Conservation (phyloP, 23 tunicate species). For the Ciona savignyi region DNA sequence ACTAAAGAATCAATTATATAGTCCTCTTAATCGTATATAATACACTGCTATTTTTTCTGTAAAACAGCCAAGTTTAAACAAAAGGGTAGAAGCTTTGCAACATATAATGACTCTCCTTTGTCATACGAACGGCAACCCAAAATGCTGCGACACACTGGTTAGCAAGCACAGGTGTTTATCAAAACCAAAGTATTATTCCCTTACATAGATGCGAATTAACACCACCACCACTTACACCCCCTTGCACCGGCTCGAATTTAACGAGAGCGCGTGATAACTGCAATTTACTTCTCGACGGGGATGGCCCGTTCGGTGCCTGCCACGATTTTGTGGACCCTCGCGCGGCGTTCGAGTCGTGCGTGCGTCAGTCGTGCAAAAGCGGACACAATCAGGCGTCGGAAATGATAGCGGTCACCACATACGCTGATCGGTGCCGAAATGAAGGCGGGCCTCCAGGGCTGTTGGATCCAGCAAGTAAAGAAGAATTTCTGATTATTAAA, state of each 20-base stretch:
- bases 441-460: background rate
- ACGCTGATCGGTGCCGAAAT: conserved; percentile 35
- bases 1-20: too few species aligned
- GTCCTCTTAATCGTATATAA: too few species aligned
- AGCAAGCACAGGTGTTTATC: too few species aligned
- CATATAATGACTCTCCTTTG: too few species aligned
- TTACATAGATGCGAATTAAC: too few species aligned
- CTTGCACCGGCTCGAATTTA: background rate
- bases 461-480: background rate
- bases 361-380: conserved; percentile 32
- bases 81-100: too few species aligned
- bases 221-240: conserved; percentile 1
- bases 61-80: too few species aligned
- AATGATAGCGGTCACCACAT: conserved; percentile 17
- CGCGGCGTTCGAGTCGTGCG: conserved; percentile 28
- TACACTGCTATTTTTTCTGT: too few species aligned
- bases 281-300: conserved; percentile 20
- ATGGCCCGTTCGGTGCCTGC: conserved; percentile 37
- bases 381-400: conserved; percentile 1
- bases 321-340: conserved; percentile 17
- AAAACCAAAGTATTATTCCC: too few species aligned
- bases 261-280: conserved; percentile 13
- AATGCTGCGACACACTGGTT: too few species aligned
- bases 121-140: too few species aligned
- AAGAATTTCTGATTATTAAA: too few species aligned